phyloP scores from a whole-genome alignment of 2,888 invertebrate species.

The Troides oblongomaculatus region DNA sequence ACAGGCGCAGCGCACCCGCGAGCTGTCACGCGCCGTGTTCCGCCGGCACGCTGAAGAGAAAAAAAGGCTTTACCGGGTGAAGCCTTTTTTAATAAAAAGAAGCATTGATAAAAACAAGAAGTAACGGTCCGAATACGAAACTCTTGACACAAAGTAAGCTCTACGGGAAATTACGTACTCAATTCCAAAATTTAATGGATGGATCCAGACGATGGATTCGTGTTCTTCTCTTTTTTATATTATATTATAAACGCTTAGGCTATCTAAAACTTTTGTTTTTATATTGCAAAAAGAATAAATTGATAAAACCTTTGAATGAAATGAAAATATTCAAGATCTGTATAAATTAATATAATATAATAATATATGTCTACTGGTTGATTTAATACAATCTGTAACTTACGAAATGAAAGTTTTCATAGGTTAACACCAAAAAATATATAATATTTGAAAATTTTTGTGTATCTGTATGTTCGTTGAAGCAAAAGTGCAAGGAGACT shows the following conservation, averaged over 20 bases:
- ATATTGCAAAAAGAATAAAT: too few species aligned
- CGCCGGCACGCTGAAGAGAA: slow-evolving; percentile 42
- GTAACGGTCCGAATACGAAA: slow-evolving; percentile 19
- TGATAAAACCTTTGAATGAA: too few species aligned
- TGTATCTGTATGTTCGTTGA: too few species aligned
- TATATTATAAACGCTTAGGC: too few species aligned
- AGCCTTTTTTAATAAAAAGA: slow-evolving; percentile 49
- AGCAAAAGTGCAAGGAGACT: too few species aligned
- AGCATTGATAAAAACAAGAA: slow-evolving; percentile 52
- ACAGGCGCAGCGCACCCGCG: slow-evolving; percentile 67
- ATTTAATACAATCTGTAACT: too few species aligned
- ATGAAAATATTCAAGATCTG: too few species aligned
- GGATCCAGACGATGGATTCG: not conserved
- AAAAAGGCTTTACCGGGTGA: slow-evolving; percentile 24
- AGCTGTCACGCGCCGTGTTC: slow-evolving; percentile 71
- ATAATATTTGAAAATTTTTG: too few species aligned
- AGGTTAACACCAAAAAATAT: too few species aligned
- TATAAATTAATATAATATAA: not conserved
- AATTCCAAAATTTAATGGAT: not conserved
- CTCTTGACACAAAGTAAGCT: slow-evolving; percentile 9
- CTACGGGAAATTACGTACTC: not conserved
- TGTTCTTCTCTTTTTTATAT: not conserved
- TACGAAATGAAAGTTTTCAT: too few species aligned
- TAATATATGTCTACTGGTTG: not conserved
- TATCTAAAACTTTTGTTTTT: too few species aligned